A percentile compares a stretch with the other conserved stretches of the same genome.
Conservation (phyloP, 2,888 invertebrate species). For the Listrodromus nycthemerus region DNA sequence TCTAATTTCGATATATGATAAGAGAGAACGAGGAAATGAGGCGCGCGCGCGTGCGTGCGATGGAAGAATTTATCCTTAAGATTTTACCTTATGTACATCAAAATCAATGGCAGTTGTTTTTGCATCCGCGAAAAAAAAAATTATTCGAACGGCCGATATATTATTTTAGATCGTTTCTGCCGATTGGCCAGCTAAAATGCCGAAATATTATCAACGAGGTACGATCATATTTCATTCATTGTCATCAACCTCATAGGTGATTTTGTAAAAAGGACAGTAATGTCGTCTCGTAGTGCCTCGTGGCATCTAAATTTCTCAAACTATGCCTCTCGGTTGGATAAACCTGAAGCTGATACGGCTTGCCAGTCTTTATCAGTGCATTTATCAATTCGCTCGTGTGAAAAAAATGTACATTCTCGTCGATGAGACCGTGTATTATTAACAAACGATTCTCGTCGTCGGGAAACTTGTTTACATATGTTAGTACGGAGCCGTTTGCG, state of each 20-base stretch:
- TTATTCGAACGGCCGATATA: background rate
- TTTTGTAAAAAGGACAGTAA: conserved; percentile 96
- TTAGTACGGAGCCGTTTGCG: conserved; percentile 93
- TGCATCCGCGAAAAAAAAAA: conserved; percentile 36
- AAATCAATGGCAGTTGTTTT: conserved; percentile 59
- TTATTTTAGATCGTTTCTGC: conserved; percentile 1
- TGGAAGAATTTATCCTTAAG: conserved; percentile 54
- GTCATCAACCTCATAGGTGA: conserved; percentile 85
- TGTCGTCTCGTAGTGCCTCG: conserved; percentile 98
- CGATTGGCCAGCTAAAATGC: conserved; percentile 6
- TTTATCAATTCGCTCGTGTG: conserved; percentile 97
- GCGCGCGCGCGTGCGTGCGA: conserved; percentile 14
- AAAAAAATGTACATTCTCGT: conserved; percentile 99
- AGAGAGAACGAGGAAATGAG: background rate
- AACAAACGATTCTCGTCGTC: conserved; percentile 96
- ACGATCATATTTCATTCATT: conserved; percentile 30
- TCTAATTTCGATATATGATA: background rate
- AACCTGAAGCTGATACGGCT: conserved; percentile 97
- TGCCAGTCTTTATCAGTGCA: conserved; percentile 95
- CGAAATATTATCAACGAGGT: conserved; percentile 29
- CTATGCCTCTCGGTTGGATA: conserved; percentile 99
- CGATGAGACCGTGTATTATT: conserved; percentile 98
- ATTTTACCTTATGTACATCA: conserved; percentile 59
- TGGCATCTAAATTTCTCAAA: conserved; percentile 95
- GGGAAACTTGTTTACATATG: conserved; percentile 94